Evolutionary conservation across 2,113 vertebrate genomes (phyloP).

Genomic region (Thermophis baileyi): DNA sequence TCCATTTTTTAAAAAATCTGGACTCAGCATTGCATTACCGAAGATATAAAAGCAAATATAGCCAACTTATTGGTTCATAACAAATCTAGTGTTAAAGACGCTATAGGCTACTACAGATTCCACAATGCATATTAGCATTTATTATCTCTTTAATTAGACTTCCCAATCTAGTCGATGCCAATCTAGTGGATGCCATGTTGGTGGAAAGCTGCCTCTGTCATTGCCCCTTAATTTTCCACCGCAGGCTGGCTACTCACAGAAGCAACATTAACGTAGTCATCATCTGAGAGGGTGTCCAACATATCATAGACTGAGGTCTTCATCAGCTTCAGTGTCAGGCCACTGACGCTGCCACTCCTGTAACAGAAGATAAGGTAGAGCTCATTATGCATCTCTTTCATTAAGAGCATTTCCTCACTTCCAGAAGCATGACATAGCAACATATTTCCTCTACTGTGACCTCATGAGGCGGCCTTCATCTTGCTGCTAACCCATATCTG

Average conservation of each 20-base stretch:
- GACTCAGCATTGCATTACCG: neutral
- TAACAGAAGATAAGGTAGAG: slow-evolving; percentile 10
- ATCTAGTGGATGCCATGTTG: neutral
- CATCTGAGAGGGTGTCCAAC: slow-evolving; percentile 91
- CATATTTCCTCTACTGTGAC: neutral
- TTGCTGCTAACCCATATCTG: neutral
- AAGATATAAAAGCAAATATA: neutral
- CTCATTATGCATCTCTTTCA: neutral
- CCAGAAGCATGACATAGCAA: neutral
- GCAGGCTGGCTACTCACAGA: slow-evolving; percentile 61
- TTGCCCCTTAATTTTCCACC: accelerated
- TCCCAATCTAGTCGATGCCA: neutral
- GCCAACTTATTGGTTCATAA: neutral
- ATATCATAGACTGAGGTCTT: slow-evolving; percentile 91
- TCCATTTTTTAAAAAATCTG: neutral
- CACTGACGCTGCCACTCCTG: slow-evolving; percentile 96
- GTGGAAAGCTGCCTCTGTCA: neutral
- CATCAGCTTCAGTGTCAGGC: slow-evolving; percentile 94
- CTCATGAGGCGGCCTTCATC: neutral
- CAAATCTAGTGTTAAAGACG: neutral
- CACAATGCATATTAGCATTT: neutral
- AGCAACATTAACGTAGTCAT: slow-evolving; percentile 91
- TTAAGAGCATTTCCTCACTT: neutral
- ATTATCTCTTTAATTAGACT: neutral
- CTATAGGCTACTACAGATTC: neutral